Conservation (phyloP, 2,797 vertebrate genomes). For the Rhodeus uyekii region DNA sequence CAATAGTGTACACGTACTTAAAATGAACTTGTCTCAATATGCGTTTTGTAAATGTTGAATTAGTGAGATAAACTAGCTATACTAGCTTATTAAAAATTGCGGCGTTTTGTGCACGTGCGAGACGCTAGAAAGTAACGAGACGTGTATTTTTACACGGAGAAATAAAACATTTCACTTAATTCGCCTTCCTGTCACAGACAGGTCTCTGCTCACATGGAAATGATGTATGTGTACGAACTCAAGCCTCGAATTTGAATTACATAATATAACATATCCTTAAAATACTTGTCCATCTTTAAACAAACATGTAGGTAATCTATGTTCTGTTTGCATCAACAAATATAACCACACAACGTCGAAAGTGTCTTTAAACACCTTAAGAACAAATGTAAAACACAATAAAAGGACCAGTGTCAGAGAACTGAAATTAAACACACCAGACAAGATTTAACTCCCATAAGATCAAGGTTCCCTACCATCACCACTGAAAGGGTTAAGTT, state of each 20-base stretch:
- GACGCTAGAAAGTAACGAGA: neutral
- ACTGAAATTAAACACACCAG: neutral
- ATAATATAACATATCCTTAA: neutral
- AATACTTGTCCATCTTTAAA: neutral
- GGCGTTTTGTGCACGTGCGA: neutral
- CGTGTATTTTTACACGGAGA: neutral
- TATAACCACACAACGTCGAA: neutral
- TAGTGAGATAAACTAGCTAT: too few species aligned
- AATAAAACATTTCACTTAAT: too few species aligned
- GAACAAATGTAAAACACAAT: neutral
- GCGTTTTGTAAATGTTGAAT: neutral
- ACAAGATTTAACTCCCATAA: neutral
- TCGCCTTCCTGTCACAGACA: neutral
- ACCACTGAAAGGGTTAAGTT: constrained; percentile 50
- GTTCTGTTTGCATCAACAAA: neutral
- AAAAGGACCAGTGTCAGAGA: neutral
- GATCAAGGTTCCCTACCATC: neutral
- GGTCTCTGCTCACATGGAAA: neutral
- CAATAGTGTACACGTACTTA: neutral
- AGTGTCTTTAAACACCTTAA: neutral
- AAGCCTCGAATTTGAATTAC: neutral
- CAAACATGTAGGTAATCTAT: neutral
- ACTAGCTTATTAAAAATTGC: neutral
- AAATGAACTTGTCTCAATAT: neutral
- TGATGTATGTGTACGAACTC: neutral